Percentiles rank a stretch among this genome's conserved stretches.
Conservation (phyloP, 2,113 vertebrate species). For the Accipiter cooperii region DNA sequence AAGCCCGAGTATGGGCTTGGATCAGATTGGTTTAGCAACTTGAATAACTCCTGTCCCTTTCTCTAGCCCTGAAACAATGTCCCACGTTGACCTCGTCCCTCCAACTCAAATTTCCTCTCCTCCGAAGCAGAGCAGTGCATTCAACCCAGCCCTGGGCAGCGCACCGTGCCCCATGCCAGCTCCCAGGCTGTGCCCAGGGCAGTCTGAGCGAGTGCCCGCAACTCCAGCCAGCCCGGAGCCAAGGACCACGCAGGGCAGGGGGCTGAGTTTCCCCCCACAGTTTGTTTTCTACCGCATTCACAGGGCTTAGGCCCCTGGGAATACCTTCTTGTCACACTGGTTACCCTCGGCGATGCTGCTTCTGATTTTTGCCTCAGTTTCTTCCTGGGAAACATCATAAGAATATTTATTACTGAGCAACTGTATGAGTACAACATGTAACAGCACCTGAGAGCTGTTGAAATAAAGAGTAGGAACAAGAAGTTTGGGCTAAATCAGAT, state of each 20-base stretch:
- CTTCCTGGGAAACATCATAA: too few relatives aligned
- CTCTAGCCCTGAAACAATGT: not conserved
- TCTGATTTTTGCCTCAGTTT: not conserved
- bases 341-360: not conserved
- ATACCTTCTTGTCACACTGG: not conserved
- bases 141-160: not conserved
- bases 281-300: not conserved
- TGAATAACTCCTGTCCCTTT: not conserved
- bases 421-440: not conserved
- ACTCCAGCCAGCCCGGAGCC: not conserved
- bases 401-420: not conserved
- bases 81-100: not conserved
- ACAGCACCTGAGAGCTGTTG: not conserved
- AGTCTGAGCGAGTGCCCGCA: not conserved
- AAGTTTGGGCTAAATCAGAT: not conserved
- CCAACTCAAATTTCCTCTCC: not conserved
- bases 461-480: not conserved
- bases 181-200: not conserved
- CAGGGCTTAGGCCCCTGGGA: not conserved
- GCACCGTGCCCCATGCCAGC: not conserved
- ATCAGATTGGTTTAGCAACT: not conserved
- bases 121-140: not conserved
- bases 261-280: rapidly evolving
- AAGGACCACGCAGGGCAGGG: too few relatives aligned
- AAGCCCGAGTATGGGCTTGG: not conserved